A percentile compares a stretch with the other conserved stretches of the same genome.
These are phyloP conservation scores for Columba janthina DNA, from an alignment of 2,113 vertebrate species.

Conservation along the genomic window DNA sequence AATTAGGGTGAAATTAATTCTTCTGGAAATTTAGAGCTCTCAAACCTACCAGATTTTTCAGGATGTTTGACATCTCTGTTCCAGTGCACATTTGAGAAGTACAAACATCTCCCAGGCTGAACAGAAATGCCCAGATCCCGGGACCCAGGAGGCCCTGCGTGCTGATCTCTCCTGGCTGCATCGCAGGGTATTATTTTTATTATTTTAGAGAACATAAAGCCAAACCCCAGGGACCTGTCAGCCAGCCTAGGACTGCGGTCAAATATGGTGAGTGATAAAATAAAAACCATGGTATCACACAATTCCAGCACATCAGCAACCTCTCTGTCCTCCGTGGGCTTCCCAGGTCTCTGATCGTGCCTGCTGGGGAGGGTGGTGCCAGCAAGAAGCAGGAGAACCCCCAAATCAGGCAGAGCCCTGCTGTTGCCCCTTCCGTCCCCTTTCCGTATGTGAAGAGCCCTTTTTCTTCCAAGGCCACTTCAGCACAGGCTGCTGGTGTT, in stretches of 20 bases:
- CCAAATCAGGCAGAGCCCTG: not conserved
- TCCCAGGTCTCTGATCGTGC: not conserved
- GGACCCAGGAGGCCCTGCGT: too few species aligned
- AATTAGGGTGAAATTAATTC: conserved; percentile 23
- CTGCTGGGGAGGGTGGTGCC: not conserved
- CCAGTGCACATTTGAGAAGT: not conserved
- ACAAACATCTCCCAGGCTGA: not conserved
- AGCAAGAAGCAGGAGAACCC: not conserved
- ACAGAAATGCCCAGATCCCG: too few species aligned
- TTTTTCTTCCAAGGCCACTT: not conserved
- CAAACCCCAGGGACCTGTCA: too few species aligned
- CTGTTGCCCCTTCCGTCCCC: not conserved
- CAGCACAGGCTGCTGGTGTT: not conserved
- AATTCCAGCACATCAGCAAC: not conserved
- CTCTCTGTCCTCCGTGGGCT: not conserved
- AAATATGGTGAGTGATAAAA: too few species aligned
- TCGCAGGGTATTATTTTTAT: too few species aligned
- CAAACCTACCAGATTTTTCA: not conserved
- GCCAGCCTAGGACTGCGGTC: too few species aligned
- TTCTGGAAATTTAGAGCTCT: not conserved
- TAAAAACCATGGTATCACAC: too few species aligned
- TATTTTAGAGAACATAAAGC: too few species aligned
- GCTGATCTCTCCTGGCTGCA: too few species aligned
- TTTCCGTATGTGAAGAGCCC: not conserved
- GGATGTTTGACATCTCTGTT: not conserved